Base-by-base conservation (phyloP, 2,797 vertebrate genomes). In the Urosaurus nigricauda region DNA sequence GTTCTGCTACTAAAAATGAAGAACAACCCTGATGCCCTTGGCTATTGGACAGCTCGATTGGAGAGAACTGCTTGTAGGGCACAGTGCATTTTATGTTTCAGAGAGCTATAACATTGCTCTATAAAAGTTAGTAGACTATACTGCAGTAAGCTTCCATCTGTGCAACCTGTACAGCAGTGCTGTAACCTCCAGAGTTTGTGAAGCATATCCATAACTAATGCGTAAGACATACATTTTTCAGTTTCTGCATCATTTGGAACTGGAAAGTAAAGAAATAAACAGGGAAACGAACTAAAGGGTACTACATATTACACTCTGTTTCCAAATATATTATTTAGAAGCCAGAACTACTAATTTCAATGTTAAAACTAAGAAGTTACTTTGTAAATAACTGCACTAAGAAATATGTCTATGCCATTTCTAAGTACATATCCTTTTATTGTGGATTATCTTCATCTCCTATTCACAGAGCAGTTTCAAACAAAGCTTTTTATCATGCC, bases 41-140 rank as follows among this genome's bases (percentile, higher is more conserved):
- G 6, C 37, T 60, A 9, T 5, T 29, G 29, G 5, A 56, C 60
- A 47, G 47, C 32, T 43, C 7, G 58, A 3, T 21, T n/a, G 68
- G 60, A 86, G 24, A 6, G 32, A 17, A 35, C 2, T 32, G 60
- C 5, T 68, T 35, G 8, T 21, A 37, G 24, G 16, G 32, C 29
- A 78, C 14, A 14, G n/a, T 63, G 0, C 29, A 37, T 35, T 79
- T 79, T 32, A 51, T 56, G 29, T 77, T 58, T 81, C 9, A 58
- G 9, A 63, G 29, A 88, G 12, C 6, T 19, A 56, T 81, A 63
- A 68, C 12, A 24, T 24, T 78, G 26, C 35, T 24, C 73, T 91
- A 71, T 85, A 88, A 75, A 88, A 85, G 13, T 53, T 11, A 83
- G 58, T 51, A 83, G 51, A 63, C 37, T 73, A 81, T 51, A 63